A percentile compares a stretch with the other conserved stretches of the same genome.
These are phyloP conservation scores for Rallus crepitans DNA, from an alignment of 2,797 vertebrate genomes.

Conservation along the genomic window DNA sequence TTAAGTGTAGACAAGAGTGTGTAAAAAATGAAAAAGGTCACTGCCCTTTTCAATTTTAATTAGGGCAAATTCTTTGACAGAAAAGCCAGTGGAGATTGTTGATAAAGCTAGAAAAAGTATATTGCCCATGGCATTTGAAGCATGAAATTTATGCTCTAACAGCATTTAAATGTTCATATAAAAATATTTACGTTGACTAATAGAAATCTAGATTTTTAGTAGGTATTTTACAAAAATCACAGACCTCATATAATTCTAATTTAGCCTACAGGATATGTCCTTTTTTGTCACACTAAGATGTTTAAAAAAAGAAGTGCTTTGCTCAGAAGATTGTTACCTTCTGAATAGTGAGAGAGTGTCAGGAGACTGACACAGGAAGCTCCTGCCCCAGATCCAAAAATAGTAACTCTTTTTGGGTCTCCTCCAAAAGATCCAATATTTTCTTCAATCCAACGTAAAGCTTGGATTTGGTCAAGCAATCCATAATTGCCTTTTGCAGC, in stretches of 20 bases:
- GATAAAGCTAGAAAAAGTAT: background rate
- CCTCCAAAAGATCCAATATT: constrained; percentile 96
- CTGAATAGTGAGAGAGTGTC: constrained; percentile 97
- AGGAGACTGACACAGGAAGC: constrained; percentile 96
- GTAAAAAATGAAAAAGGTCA: constrained; percentile 11
- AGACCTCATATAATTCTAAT: background rate
- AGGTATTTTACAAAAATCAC: background rate
- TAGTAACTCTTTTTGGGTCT: constrained; percentile 94
- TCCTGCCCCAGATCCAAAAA: constrained; percentile 96
- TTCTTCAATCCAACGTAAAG: constrained; percentile 96
- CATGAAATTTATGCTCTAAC: background rate
- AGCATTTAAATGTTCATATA: background rate
- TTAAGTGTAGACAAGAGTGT: background rate
- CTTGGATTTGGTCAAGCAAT: constrained; percentile 96
- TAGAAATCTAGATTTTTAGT: background rate
- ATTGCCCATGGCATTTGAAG: background rate
- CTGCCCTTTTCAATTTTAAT: constrained; percentile 5
- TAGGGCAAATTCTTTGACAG: background rate
- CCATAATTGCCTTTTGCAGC: constrained; percentile 98
- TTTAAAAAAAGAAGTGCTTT: background rate
- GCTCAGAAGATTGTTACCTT: constrained; percentile 82
- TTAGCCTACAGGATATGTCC: background rate
- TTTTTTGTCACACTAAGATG: background rate
- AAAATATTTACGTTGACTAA: background rate
- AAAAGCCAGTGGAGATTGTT: background rate